Conservation (phyloP, 1,140 invertebrate species). For the Grapholita molesta region DNA sequence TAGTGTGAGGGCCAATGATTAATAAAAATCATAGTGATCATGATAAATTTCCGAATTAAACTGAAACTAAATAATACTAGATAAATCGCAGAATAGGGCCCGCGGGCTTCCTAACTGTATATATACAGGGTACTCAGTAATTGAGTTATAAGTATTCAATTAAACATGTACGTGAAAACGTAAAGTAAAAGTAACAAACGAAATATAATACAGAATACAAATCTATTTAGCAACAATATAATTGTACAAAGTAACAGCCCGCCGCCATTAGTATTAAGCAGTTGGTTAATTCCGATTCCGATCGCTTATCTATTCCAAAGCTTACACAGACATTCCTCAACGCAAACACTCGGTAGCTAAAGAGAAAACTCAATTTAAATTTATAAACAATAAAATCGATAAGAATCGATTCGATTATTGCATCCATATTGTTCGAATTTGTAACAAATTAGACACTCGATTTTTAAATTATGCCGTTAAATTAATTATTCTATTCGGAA, state of each 20-base stretch:
- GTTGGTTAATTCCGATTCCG: conserved; percentile 12
- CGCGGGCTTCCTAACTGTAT: too few species aligned
- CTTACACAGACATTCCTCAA: conserved; percentile 8
- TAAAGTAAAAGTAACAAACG: not conserved
- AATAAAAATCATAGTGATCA: too few species aligned
- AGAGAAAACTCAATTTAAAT: conserved; percentile 9
- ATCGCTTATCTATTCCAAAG: conserved; percentile 10
- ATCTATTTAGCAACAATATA: not conserved
- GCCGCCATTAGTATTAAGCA: not conserved
- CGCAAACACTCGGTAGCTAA: conserved; percentile 5
- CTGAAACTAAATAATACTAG: too few species aligned
- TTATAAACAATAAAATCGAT: conserved; percentile 16
- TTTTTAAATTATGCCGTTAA: conserved; percentile 10
- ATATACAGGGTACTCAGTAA: too few species aligned
- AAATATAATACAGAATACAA: not conserved
- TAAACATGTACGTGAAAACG: not conserved
- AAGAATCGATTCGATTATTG: not conserved
- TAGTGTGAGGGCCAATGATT: too few species aligned
- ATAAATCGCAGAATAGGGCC: too few species aligned
- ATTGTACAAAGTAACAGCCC: not conserved
- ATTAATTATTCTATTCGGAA: conserved; percentile 11
- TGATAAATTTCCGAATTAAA: too few species aligned
- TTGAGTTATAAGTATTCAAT: too few species aligned
- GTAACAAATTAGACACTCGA: conserved; percentile 10
- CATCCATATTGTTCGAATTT: not conserved